Evolutionary conservation across 2,888 invertebrate species (phyloP).

Genomic region (Dynastes maya): DNA sequence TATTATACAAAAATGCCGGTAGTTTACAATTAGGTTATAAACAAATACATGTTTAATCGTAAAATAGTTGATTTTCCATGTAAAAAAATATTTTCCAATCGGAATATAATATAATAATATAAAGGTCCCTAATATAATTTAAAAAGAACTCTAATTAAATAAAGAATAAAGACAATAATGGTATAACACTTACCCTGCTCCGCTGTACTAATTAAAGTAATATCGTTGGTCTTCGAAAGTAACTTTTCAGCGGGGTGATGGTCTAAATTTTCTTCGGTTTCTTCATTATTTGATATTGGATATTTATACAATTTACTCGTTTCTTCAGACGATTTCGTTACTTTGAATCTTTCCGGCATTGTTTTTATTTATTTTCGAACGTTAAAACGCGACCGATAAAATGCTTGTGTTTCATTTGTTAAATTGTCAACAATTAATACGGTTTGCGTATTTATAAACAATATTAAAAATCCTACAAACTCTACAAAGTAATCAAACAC

Average conservation of each 20-base stretch:
- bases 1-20: background rate
- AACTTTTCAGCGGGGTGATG: conserved; percentile 57
- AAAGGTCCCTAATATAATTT: conserved; percentile 21
- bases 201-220: conserved; percentile 50
- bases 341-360: conserved; percentile 61
- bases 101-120: no score
- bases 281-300: conserved; percentile 35
- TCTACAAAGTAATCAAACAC: conserved; percentile 52
- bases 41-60: no score
- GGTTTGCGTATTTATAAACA: conserved; percentile 48
- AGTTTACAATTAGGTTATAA: background rate
- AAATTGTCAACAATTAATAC: conserved; percentile 37
- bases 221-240: conserved; percentile 55
- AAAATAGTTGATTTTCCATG: no score
- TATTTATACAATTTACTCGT: conserved; percentile 52
- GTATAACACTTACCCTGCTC: conserved; percentile 55
- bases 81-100: no score
- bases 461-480: conserved; percentile 48
- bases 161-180: conserved; percentile 43
- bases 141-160: conserved; percentile 48
- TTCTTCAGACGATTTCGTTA: conserved; percentile 58
- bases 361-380: background rate
- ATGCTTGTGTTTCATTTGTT: conserved; percentile 36
- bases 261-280: conserved; percentile 52
- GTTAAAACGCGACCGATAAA: background rate